Conservation (phyloP, 30 jellyfish, hydroid and myxozoan species). For the Clytia hemisphaerica region DNA sequence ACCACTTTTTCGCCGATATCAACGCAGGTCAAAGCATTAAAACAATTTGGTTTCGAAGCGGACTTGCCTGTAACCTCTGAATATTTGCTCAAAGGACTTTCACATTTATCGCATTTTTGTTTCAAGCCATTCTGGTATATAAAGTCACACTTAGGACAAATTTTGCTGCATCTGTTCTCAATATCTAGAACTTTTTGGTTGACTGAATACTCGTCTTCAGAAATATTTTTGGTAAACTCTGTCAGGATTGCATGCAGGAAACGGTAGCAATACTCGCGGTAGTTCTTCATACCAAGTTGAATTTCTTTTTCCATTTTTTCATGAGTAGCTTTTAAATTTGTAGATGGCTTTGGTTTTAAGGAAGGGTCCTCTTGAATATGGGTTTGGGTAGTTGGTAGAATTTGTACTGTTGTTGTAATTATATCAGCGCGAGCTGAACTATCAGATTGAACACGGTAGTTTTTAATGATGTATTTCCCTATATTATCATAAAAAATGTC, state of each 20-base stretch:
- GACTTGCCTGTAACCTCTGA: neutral
- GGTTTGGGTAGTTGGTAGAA: neutral
- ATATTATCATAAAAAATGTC: neutral
- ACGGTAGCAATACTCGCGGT: neutral
- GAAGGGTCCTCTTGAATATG: neutral
- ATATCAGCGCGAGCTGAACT: too few relatives aligned
- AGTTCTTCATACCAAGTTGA: neutral
- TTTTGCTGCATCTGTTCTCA: neutral
- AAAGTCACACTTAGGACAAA: neutral
- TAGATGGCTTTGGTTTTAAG: neutral
- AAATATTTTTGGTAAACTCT: too few relatives aligned
- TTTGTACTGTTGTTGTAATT: neutral
- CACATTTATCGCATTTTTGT: neutral
- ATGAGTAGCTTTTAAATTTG: neutral
- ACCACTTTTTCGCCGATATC: neutral
- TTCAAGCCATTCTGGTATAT: neutral
- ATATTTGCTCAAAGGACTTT: neutral
- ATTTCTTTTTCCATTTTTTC: neutral
- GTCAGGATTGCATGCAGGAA: neutral
- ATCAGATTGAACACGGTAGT: neutral
- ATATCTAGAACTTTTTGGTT: neutral
- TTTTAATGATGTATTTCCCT: neutral
- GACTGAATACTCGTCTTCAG: neutral
- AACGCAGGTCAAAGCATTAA: too few relatives aligned
- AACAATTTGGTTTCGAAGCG: neutral